Evolutionary conservation across 2,113 vertebrate species (phyloP).

Genomic region (Sander lucioperca): DNA sequence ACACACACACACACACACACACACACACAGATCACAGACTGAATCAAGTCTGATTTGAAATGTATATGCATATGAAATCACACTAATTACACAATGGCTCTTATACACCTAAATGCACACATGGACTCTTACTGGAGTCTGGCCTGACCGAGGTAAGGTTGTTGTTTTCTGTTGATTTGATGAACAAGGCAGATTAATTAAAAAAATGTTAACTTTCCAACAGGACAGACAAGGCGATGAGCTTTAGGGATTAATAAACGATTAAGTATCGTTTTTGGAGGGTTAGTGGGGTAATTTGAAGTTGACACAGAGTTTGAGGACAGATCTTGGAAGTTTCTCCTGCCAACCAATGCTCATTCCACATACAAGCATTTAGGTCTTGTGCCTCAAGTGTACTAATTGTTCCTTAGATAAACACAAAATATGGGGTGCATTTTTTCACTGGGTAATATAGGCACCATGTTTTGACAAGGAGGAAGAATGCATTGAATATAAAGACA

Average conservation of each 20-base stretch:
- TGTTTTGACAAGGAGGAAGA: neutral
- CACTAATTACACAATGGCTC: conserved; percentile 2
- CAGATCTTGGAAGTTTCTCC: neutral
- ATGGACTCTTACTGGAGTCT: neutral
- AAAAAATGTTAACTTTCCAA: neutral
- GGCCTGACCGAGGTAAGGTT: conserved; percentile 4
- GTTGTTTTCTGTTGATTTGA: conserved; percentile 19
- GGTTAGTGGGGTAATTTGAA: neutral
- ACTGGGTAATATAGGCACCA: neutral
- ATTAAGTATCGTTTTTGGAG: neutral
- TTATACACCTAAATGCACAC: neutral
- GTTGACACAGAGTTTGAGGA: neutral
- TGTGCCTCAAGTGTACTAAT: neutral
- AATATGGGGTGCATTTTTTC: neutral
- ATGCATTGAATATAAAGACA: no score
- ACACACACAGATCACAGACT: conserved; percentile 2
- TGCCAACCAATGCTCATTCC: neutral
- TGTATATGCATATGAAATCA: conserved; percentile 27
- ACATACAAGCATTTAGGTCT: neutral
- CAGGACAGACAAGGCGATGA: neutral
- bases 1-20: neutral
- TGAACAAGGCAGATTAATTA: conserved; percentile 11
- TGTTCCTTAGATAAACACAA: neutral
- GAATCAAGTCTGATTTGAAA: conserved; percentile 28
- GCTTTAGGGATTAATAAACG: neutral